phyloP scores from a whole-genome alignment of 1,140 invertebrate species.

The Pissodes strobi region DNA sequence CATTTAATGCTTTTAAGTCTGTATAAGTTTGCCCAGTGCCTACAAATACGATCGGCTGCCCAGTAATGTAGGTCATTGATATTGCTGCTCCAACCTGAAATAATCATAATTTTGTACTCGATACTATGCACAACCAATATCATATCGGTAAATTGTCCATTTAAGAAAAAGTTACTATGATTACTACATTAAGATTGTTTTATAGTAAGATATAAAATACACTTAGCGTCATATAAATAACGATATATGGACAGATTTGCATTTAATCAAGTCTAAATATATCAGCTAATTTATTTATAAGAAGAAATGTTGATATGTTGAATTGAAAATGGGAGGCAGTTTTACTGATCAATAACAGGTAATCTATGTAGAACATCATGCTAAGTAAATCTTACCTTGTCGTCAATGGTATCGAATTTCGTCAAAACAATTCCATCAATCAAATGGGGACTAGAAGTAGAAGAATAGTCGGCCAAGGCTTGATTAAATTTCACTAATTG shows the following conservation, averaged over 20 bases:
- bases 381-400: slow-evolving; percentile 72
- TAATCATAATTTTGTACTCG: slow-evolving; percentile 4
- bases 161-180: no score
- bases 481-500: slow-evolving; percentile 99
- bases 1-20: slow-evolving; percentile 95
- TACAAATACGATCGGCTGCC: slow-evolving; percentile 99
- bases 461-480: slow-evolving; percentile 87
- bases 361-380: background rate
- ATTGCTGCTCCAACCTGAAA: slow-evolving; percentile 95
- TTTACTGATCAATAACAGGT: background rate
- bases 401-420: slow-evolving; percentile 99
- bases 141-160: no score
- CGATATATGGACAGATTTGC: no score
- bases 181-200: no score
- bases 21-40: slow-evolving; percentile 99
- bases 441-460: slow-evolving; percentile 80
- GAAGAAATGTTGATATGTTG: background rate
- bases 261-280: no score
- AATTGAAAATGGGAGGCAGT: background rate
- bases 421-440: slow-evolving; percentile 98
- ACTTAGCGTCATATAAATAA: no score
- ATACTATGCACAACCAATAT: background rate
- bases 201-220: no score
- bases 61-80: slow-evolving; percentile 99
- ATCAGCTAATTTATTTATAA: no score